phyloP scores from a whole-genome alignment of 2,888 invertebrate species.

The Papilio gigon region DNA sequence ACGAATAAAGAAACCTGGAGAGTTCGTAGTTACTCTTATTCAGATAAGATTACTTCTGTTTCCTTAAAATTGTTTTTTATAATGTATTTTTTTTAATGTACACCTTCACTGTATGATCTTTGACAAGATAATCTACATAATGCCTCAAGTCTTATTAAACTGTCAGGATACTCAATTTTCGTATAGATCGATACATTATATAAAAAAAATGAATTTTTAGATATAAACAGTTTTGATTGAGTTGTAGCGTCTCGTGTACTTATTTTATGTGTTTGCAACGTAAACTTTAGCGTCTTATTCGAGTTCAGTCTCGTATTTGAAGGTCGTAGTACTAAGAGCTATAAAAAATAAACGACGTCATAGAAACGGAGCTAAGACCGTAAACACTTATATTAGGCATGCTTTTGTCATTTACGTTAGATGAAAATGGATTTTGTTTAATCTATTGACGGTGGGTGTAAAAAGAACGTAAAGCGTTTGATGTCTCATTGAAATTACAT shows the following conservation, averaged over 20 bases:
- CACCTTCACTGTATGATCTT: neutral
- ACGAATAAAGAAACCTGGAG: too few relatives aligned
- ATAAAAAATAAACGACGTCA: slow-evolving; percentile 35
- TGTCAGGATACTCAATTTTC: slow-evolving; percentile 9
- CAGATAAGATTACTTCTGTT: neutral
- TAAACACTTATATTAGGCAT: slow-evolving; percentile 30
- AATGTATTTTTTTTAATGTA: neutral
- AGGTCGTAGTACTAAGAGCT: slow-evolving; percentile 20
- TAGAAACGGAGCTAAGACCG: slow-evolving; percentile 20
- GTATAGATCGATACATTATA: neutral
- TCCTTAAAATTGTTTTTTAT: neutral
- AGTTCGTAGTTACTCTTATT: too few relatives aligned
- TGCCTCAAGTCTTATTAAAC: neutral
- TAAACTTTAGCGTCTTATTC: slow-evolving; percentile 6
- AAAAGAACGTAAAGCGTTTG: slow-evolving; percentile 27
- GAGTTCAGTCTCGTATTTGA: slow-evolving; percentile 7
- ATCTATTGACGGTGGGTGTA: slow-evolving; percentile 31
- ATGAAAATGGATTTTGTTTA: slow-evolving; percentile 34
- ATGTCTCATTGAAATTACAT: slow-evolving; percentile 6
- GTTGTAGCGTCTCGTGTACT: neutral
- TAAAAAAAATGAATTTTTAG: neutral
- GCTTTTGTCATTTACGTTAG: slow-evolving; percentile 32
- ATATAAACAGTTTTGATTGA: neutral
- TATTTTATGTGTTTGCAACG: neutral
- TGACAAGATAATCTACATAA: slow-evolving; percentile 4